These are phyloP conservation scores for Diarsia brunnea DNA, from an alignment of 2,888 invertebrate species.

Conservation along the genomic window DNA sequence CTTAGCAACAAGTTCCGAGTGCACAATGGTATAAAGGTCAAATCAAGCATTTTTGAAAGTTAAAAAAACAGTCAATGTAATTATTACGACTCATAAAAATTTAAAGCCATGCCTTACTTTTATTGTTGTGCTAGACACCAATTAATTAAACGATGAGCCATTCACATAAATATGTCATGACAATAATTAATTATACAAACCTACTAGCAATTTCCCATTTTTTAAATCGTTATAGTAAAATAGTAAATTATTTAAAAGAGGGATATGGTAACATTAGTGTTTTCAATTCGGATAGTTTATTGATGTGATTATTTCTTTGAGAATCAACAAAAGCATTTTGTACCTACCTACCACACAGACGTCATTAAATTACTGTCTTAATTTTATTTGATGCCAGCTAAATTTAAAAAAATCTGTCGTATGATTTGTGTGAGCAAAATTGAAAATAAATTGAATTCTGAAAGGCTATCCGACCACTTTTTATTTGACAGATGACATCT, in stretches of 20 bases:
- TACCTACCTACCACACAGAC: not conserved
- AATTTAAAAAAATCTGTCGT: not conserved
- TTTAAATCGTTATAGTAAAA: not conserved
- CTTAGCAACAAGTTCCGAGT: constrained; percentile 1
- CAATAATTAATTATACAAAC: not conserved
- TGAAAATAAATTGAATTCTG: not conserved
- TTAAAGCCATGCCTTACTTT: not conserved
- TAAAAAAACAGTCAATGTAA: not conserved
- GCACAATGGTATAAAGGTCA: not conserved
- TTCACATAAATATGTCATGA: not conserved
- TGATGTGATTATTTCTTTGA: not conserved
- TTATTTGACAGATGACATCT: not conserved
- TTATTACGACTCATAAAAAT: not conserved
- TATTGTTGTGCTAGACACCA: too few species aligned
- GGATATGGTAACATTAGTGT: constrained; percentile 26
- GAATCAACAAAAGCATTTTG: not conserved
- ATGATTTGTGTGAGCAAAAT: not conserved
- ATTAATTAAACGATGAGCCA: not conserved
- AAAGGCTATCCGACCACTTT: constrained; percentile 3
- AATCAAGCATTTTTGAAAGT: constrained; percentile 1
- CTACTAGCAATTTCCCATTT: not conserved
- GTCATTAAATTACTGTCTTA: not conserved
- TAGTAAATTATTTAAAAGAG: not conserved
- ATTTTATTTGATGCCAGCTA: not conserved
- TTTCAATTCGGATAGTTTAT: constrained; percentile 25